These are phyloP conservation scores for Tetraneura akinire DNA, from an alignment of 1,140 invertebrate species.

Conservation along the genomic window DNA sequence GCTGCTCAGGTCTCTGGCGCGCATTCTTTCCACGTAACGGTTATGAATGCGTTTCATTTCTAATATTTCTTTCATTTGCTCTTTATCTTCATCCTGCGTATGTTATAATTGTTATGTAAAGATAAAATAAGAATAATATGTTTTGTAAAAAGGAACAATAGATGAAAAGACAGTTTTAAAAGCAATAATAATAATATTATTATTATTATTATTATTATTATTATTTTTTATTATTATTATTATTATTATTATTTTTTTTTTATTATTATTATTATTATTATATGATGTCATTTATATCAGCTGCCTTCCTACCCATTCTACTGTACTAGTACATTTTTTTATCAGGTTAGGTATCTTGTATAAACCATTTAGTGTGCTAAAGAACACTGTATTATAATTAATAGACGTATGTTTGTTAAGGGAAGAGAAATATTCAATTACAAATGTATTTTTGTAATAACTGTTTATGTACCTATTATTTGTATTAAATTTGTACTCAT, in stretches of 20 bases:
- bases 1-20: conserved; percentile 39
- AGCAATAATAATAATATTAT: not conserved
- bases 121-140: not conserved
- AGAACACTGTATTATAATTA: too few species aligned
- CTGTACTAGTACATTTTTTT: not conserved
- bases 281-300: not conserved
- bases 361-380: not conserved
- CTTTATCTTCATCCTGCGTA: conserved; percentile 82
- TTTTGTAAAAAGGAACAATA: too few species aligned
- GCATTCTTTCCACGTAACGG: conserved; percentile 67
- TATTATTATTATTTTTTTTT: too few species aligned
- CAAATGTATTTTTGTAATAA: conserved; percentile 29
- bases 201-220: too few species aligned
- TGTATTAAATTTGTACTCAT: conserved; percentile 24
- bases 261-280: too few species aligned
- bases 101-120: conserved; percentile 46
- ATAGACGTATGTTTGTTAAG: not conserved
- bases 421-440: not conserved
- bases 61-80: conserved; percentile 90
- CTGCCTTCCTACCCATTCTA: not conserved
- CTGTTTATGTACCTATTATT: conserved; percentile 38
- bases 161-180: too few species aligned
- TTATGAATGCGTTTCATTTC: conserved; percentile 87
- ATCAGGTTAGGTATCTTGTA: not conserved
- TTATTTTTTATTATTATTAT: too few species aligned